These are phyloP conservation scores for Salmo trutta DNA, from an alignment of 2,797 vertebrate species.

Conservation along the genomic window DNA sequence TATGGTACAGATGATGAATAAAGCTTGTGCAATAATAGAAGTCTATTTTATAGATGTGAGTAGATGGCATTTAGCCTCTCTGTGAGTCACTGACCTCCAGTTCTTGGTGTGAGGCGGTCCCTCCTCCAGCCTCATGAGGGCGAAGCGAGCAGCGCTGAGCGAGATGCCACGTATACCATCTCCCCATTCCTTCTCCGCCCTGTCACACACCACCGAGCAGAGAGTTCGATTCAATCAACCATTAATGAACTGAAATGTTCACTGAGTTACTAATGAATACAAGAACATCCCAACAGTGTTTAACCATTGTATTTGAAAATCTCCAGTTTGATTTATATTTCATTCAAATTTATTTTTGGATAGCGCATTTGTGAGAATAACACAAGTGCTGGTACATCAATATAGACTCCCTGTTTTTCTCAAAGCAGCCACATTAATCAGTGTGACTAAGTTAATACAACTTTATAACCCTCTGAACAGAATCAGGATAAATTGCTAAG, in stretches of 20 bases:
- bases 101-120: constrained; percentile 97
- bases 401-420: background rate
- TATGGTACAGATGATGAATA: background rate
- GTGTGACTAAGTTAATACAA: background rate
- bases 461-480: constrained; percentile 6
- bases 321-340: background rate
- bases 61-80: background rate
- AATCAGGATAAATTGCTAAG: background rate
- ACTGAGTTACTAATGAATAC: background rate
- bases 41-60: background rate
- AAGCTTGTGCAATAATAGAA: background rate
- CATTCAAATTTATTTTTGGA: background rate
- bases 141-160: constrained; percentile 92
- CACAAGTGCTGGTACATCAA: no score
- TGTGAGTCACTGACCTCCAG: constrained; percentile 83
- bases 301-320: background rate
- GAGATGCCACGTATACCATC: constrained; percentile 97
- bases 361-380: no score
- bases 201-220: constrained; percentile 54
- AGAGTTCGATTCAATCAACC: background rate
- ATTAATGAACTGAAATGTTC: background rate
- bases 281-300: background rate
- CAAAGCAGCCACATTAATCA: background rate
- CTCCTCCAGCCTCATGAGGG: constrained; percentile 92
- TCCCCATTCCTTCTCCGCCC: constrained; percentile 98